These are phyloP conservation scores for Caenorhabditis afra DNA, from an alignment of 2,888 invertebrate species.

Conservation along the genomic window DNA sequence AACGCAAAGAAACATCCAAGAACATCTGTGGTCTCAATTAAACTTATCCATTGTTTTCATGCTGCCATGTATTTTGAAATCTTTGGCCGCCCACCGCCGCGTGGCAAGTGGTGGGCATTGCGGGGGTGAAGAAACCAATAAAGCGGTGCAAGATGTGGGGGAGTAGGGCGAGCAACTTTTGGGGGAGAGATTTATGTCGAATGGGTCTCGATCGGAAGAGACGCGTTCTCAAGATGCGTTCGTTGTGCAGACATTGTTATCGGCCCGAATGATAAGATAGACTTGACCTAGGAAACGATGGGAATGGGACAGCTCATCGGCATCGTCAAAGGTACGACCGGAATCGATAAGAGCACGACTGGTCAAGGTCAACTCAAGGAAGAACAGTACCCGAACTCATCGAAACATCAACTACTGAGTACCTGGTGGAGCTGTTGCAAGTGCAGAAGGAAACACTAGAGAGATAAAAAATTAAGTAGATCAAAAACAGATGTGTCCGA, in stretches of 20 bases:
- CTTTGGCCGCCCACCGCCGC: not conserved
- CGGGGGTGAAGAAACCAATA: conserved; percentile 42
- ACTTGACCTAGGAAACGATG: not conserved
- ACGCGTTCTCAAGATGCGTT: not conserved
- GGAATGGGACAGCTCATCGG: not conserved
- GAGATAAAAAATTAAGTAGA: conserved; percentile 16
- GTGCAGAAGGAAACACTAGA: conserved; percentile 42
- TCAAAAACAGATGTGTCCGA: conserved; percentile 46
- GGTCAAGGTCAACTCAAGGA: too few relatives aligned
- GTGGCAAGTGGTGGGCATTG: conserved; percentile 13
- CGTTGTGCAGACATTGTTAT: conserved; percentile 7
- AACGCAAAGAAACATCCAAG: conserved; percentile 58
- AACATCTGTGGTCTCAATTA: conserved; percentile 63
- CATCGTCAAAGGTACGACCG: too few relatives aligned
- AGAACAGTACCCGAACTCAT: too few relatives aligned
- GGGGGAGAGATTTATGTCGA: conserved; percentile 28
- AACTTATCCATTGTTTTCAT: conserved; percentile 60
- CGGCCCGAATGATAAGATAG: not conserved
- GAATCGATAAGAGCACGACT: too few relatives aligned
- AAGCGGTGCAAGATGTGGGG: conserved; percentile 6
- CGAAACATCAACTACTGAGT: not conserved
- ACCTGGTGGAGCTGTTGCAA: conserved; percentile 32
- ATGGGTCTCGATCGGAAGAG: conserved; percentile 1
- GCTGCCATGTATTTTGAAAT: conserved; percentile 45
- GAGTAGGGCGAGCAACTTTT: conserved; percentile 17